These are phyloP conservation scores for Chrysochloris asiatica DNA, from an alignment of 2,113 vertebrate species.

Conservation along the genomic window DNA sequence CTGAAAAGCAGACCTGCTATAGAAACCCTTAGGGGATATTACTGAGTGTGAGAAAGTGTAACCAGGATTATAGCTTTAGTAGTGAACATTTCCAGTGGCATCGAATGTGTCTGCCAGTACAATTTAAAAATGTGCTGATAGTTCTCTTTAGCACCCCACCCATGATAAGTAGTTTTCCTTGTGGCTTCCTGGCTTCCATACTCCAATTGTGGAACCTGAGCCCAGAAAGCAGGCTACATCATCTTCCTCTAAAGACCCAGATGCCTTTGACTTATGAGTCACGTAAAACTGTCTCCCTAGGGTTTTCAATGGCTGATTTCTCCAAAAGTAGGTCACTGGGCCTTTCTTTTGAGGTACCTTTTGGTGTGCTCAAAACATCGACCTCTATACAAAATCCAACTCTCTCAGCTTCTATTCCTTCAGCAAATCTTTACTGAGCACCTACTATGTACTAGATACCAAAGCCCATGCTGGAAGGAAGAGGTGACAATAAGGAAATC, in stretches of 20 bases:
- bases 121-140: neutral
- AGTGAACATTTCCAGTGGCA: neutral
- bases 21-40: neutral
- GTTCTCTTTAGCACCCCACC: neutral
- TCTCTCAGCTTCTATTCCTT: neutral
- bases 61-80: neutral
- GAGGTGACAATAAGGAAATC: neutral
- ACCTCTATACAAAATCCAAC: neutral
- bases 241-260: neutral
- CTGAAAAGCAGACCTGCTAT: conserved; percentile 27
- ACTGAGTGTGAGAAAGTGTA: conserved; percentile 9
- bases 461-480: neutral
- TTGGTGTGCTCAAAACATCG: neutral
- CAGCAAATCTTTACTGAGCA: neutral
- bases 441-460: neutral
- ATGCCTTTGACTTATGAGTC: neutral
- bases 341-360: neutral
- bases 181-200: neutral
- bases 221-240: neutral
- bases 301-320: neutral
- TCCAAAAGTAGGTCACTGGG: neutral
- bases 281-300: neutral
- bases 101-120: neutral
- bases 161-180: neutral
- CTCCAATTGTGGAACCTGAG: neutral